phyloP scores from a whole-genome alignment of 2,888 invertebrate species.

The Plebejus melissa region DNA sequence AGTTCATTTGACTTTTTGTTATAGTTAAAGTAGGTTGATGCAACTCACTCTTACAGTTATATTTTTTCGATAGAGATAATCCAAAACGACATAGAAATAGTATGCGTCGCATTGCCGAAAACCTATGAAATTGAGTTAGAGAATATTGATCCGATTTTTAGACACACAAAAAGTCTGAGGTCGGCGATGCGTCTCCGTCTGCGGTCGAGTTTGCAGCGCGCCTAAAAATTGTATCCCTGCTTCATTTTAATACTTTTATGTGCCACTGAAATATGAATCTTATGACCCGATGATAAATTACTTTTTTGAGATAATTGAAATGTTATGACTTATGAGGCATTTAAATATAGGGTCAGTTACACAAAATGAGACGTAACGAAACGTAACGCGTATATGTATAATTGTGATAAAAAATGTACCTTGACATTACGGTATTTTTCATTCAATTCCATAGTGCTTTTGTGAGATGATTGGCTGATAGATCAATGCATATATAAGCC shows the following conservation, averaged over 20 bases:
- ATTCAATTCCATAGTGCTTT: too few relatives aligned
- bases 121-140: slow-evolving; percentile 4
- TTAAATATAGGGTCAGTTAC: too few relatives aligned
- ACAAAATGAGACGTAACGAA: too few relatives aligned
- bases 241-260: background rate
- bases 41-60: too few relatives aligned
- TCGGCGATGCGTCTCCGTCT: slow-evolving; percentile 2
- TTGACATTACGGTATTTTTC: too few relatives aligned
- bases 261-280: background rate
- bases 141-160: slow-evolving; percentile 4
- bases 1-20: too few relatives aligned
- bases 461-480: too few relatives aligned
- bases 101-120: background rate
- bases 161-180: background rate
- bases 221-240: slow-evolving; percentile 1
- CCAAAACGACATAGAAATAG: background rate
- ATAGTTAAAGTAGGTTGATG: too few relatives aligned
- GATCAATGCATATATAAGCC: too few relatives aligned
- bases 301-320: background rate
- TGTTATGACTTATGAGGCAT: too few relatives aligned
- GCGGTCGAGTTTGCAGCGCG: slow-evolving; percentile 1
- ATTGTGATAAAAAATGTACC: too few relatives aligned
- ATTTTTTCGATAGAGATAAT: background rate
- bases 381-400: too few relatives aligned
- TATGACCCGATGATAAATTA: background rate